Evolutionary conservation across 1,140 invertebrate genomes (phyloP), one percentile per base, ranked within the genome.

Genomic region (Eupristina koningsbergeri): DNA sequence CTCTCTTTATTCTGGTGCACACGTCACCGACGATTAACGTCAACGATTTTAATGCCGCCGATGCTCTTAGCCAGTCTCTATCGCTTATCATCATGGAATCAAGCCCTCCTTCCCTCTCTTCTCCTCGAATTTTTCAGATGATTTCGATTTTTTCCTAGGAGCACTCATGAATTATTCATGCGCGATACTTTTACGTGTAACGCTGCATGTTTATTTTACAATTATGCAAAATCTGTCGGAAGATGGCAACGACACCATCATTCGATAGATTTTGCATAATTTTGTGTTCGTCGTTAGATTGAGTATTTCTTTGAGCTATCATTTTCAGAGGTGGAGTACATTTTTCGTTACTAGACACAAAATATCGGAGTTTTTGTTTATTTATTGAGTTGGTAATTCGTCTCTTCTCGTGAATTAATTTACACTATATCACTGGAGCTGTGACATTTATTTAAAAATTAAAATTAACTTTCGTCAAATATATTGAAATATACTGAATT

Each of bases 111-210:
- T 45, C n/a, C 17, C 19, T 41, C 9, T n/a, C n/a, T 17, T n/a
- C 15, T 22, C 71, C 13, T 45, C 41, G 15, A 45, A 39, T 29
- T 22, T 41, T 29, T 31, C 47, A n/a, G n/a, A n/a, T 15, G n/a
- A 50, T 53, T 75, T 53, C 19, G 22, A 26, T 36, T 41, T 41
- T 41, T 50, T 34, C 39, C n/a, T 13, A 31, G 29, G 15, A 45
- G 73, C 45, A 8, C 69, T 73, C 73, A 13, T 53, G 73, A n/a
- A 75, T 53, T 50, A 75, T 53, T 75, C 22, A 53, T 53, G 36
- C 17, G 45, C 73, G 45, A 47, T 19, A 11, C 29, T 34, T 50
- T 19, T 34, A 58, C 31, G 47, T 8, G 79, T 58, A 67, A 50
- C 67, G 47, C 67, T 50, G 34, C 64, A 73, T 47, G 36, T 36